phyloP scores from a whole-genome alignment of 2,797 vertebrate genomes.

The Chaunax sp. region DNA sequence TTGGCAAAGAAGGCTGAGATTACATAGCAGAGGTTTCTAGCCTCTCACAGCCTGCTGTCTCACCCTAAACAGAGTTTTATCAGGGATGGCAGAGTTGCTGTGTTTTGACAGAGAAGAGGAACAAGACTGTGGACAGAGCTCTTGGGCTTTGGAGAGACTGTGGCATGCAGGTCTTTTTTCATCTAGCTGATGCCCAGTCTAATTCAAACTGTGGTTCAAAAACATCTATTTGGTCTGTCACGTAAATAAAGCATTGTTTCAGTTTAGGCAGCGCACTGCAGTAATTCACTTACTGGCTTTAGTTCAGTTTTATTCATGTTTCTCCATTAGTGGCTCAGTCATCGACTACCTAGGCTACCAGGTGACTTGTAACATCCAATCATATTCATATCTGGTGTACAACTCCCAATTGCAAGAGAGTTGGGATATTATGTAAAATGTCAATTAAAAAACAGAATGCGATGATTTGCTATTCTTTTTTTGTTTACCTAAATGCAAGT shows the following conservation, averaged over 20 bases:
- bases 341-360: background rate
- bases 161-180: conserved; percentile 33
- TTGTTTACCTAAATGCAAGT: no score
- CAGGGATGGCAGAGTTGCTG: conserved; percentile 46
- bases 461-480: no score
- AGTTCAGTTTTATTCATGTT: background rate
- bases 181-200: conserved; percentile 22
- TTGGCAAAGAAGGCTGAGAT: conserved; percentile 43
- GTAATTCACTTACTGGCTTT: background rate
- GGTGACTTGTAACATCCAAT: background rate
- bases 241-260: conserved; percentile 11
- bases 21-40: conserved; percentile 43
- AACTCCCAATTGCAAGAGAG: no score
- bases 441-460: no score
- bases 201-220: conserved; percentile 21
- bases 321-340: background rate
- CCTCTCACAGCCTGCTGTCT: conserved; percentile 40
- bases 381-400: background rate
- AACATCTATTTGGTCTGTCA: conserved; percentile 5
- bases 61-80: conserved; percentile 52
- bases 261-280: background rate
- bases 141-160: conserved; percentile 19
- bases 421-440: no score
- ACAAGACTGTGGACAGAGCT: conserved; percentile 50
- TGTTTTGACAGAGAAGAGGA: conserved; percentile 57